Evolutionary conservation across 2,797 vertebrate species (phyloP), one percentile per base, ranked within the genome.

Genomic region (Sciaenops ocellatus): DNA sequence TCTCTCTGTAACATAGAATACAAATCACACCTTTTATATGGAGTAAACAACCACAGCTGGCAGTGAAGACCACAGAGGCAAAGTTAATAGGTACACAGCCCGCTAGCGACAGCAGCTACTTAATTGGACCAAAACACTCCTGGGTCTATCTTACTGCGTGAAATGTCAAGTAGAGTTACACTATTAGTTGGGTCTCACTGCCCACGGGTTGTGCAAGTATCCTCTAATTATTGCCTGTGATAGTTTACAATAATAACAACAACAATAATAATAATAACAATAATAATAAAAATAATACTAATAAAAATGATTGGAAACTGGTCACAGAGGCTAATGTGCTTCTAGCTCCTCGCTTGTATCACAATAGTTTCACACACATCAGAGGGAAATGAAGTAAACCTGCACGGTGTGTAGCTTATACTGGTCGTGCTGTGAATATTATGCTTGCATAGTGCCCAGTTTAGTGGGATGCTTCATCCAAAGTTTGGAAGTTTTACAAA

Each of bases 61-160:
- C 51, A 72, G 74, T 44, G 55, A 73, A 71, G 76, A 69, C 60
- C 54, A 28, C 76, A 76, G 75, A 69, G 75, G 46, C 66, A 76
- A 42, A 30, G 59, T 48, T 73, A 82, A 81, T 47, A 66, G 28
- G 62, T 50, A 73, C 41, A 76, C 46, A 65, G 77, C 28, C 60
- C 47, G 60, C 50, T 26, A 52, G 74, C 79, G 11, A 38, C 82
- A 79, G 87, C 76, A 76, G 76, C 70, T 57, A 57, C 64, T 76
- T 91, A 90, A 90, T 80, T 87, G 79, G 82, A 79, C 70, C 71
- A 71, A 86, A 38, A 89, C 69, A 79, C 77, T 84, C 75, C 67
- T 74, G 77, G 74, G 60, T 54, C 52, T 26, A 61, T 57, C 60
- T 72, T 62, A 42, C 68, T 47, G 73, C 22, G 80, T 52, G 63